phyloP scores from a whole-genome alignment of 1,140 invertebrate genomes.

The Chlorops oryzae region DNA sequence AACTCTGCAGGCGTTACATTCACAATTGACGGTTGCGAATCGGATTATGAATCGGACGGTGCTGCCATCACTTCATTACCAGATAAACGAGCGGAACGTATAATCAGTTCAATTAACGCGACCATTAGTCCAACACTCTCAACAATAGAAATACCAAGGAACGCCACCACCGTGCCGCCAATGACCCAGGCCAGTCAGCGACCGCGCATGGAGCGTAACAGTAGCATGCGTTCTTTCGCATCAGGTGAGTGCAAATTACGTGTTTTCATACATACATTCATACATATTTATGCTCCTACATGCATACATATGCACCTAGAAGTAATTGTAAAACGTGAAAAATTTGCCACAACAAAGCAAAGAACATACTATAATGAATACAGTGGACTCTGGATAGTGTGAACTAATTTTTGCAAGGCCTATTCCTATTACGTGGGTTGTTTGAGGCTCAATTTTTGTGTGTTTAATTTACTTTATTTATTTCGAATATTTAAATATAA shows the following conservation, averaged over 20 bases:
- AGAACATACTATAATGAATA: too few relatives aligned
- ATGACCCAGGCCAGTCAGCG: constrained; percentile 23
- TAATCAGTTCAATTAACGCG: constrained; percentile 15
- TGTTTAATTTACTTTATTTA: too few relatives aligned
- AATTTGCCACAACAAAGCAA: too few relatives aligned
- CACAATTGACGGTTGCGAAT: constrained; percentile 36
- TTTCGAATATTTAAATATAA: constrained; percentile 7
- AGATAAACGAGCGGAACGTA: not conserved
- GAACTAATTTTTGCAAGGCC: too few relatives aligned
- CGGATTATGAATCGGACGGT: constrained; percentile 14
- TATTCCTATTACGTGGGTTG: too few relatives aligned
- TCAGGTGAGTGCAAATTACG: constrained; percentile 28
- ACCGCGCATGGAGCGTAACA: constrained; percentile 30
- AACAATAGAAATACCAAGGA: not conserved
- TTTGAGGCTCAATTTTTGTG: too few relatives aligned
- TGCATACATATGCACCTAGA: too few relatives aligned
- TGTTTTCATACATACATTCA: not conserved
- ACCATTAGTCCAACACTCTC: constrained; percentile 3
- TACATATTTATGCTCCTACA: not conserved
- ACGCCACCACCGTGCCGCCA: not conserved
- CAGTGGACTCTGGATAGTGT: too few relatives aligned
- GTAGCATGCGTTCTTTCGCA: constrained; percentile 42
- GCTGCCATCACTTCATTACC: not conserved
- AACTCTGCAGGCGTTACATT: constrained; percentile 39
- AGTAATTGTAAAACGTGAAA: too few relatives aligned